Conservation (phyloP, 2,113 vertebrate species). For the Pelodiscus sinensis region DNA sequence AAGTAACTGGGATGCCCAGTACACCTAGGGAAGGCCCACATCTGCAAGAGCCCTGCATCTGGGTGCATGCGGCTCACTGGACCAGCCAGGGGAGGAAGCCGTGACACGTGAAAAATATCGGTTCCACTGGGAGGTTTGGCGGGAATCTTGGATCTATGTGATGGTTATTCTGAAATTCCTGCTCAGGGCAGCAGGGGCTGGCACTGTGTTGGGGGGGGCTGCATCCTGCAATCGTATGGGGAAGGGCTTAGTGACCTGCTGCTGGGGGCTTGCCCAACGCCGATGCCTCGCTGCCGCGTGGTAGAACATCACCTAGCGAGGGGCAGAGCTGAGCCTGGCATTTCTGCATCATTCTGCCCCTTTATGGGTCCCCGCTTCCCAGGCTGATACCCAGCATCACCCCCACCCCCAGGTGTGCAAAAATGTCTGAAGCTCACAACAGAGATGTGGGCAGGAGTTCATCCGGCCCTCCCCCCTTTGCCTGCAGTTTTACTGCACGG, state of each 20-base stretch:
- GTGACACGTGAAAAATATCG: too few relatives aligned
- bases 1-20: too few relatives aligned
- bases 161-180: too few relatives aligned
- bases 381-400: not conserved
- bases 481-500: not conserved
- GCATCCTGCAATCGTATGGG: not conserved
- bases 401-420: not conserved
- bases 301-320: accelerated
- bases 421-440: not conserved
- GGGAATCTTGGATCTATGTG: too few relatives aligned
- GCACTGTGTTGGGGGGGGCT: not conserved
- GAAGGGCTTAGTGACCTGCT: not conserved
- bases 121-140: too few relatives aligned
- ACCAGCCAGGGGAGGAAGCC: not conserved
- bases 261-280: not conserved
- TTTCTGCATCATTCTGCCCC: accelerated
- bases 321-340: not conserved
- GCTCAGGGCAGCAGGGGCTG: not conserved
- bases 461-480: not conserved
- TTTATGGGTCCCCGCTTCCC: accelerated
- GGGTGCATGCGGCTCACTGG: not conserved
- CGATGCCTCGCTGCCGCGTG: accelerated
- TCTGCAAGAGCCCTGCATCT: not conserved
- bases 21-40: not conserved
- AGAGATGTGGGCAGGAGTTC: not conserved